A percentile compares a stretch with the other conserved stretches of the same genome.
Conservation (phyloP, 2,797 vertebrate species). For the Potorous gilbertii region DNA sequence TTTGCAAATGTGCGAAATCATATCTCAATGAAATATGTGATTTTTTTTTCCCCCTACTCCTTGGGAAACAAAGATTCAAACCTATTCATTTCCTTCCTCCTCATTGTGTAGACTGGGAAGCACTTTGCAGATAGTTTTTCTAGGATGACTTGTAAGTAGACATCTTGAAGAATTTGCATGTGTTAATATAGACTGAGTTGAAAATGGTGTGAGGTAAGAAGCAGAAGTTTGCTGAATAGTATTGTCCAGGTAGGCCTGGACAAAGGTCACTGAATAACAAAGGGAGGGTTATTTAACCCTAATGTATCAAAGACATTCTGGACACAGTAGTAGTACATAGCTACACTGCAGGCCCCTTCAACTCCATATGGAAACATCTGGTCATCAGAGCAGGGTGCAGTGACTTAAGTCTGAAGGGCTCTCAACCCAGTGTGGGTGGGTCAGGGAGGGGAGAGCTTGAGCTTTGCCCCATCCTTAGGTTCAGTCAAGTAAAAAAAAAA, state of each 20-base stretch:
- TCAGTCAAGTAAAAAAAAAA: not conserved
- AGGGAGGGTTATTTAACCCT: not conserved
- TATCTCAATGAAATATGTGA: not conserved
- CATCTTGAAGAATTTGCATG: not conserved
- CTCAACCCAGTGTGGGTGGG: not conserved
- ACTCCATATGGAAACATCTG: not conserved
- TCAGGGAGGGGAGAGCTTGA: not conserved
- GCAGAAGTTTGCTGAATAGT: not conserved
- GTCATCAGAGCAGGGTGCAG: not conserved
- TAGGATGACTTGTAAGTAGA: not conserved
- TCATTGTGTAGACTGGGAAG: slow-evolving; percentile 11
- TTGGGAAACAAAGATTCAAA: slow-evolving; percentile 21
- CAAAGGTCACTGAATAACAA: not conserved
- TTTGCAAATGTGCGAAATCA: not conserved
- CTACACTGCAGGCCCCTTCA: not conserved
- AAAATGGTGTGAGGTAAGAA: slow-evolving; percentile 6
- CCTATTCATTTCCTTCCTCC: slow-evolving; percentile 12
- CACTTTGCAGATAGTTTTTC: slow-evolving; percentile 29
- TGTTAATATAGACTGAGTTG: not conserved
- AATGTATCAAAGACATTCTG: not conserved
- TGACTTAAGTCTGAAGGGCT: not conserved
- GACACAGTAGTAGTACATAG: not conserved
- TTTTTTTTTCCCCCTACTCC: not conserved
- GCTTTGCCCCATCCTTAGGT: not conserved
- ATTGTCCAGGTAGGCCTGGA: not conserved